Conservation (phyloP, 2,113 vertebrate genomes). For the Platysternon megacephalum region DNA sequence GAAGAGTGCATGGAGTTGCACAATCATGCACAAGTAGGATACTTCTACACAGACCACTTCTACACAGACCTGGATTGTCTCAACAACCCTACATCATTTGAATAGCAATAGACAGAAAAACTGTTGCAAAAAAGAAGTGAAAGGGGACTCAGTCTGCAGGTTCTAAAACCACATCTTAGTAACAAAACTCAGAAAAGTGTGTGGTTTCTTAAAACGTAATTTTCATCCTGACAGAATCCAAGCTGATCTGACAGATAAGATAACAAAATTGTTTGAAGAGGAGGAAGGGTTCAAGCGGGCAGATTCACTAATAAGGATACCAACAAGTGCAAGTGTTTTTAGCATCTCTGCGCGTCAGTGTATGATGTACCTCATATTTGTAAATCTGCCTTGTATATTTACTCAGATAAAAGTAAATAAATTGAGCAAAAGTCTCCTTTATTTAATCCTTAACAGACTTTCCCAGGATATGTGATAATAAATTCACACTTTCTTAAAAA, state of each 20-base stretch:
- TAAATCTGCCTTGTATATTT: not conserved
- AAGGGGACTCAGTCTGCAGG: not conserved
- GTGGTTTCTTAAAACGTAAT: not conserved
- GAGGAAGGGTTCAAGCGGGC: not conserved
- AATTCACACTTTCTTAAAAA: not conserved
- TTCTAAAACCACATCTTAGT: accelerated
- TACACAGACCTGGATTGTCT: not conserved
- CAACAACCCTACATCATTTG: accelerated
- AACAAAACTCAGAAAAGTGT: not conserved
- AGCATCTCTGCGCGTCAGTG: not conserved
- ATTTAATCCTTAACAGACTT: not conserved
- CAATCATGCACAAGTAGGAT: not conserved
- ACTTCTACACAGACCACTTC: accelerated
- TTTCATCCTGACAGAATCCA: not conserved
- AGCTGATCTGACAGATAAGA: not conserved
- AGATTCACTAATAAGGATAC: not conserved
- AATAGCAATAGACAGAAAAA: not conserved
- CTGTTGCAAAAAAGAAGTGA: not conserved
- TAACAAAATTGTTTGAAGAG: no score
- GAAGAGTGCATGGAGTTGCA: not conserved
- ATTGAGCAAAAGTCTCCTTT: not conserved
- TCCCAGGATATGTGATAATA: not conserved
- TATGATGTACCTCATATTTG: not conserved
- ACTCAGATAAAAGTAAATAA: not conserved
- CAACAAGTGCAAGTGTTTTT: not conserved